A percentile compares a stretch with the other conserved stretches of the same genome.
Conservation (phyloP, 2,113 vertebrate genomes). For the Tetrax tetrax region DNA sequence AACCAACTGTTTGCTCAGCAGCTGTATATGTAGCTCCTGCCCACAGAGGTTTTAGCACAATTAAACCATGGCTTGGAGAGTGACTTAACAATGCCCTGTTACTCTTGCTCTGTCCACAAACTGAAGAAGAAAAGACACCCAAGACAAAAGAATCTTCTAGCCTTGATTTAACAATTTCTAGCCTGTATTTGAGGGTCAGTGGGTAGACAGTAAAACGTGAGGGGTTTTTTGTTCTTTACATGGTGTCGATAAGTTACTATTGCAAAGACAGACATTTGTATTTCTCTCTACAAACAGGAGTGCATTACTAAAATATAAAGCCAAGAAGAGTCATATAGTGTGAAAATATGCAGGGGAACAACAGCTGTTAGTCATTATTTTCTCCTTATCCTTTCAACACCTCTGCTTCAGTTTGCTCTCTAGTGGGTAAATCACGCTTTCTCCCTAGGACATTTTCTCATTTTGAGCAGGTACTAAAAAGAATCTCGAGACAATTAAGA, state of each 20-base stretch:
- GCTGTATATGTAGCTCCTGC: not conserved
- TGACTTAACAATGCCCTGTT: not conserved
- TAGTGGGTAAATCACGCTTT: constrained; percentile 59
- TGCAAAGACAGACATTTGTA: not conserved
- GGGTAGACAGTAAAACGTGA: not conserved
- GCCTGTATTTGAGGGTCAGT: not conserved
- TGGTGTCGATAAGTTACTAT: not conserved
- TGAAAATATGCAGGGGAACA: constrained; percentile 17
- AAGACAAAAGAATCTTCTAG: not conserved
- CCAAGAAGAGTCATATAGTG: not conserved
- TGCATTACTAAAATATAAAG: not conserved
- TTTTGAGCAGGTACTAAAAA: constrained; percentile 3
- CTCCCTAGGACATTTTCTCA: constrained; percentile 49
- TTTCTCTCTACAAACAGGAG: not conserved
- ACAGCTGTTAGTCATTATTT: constrained; percentile 65
- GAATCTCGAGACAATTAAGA: not conserved
- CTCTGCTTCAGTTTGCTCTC: constrained; percentile 56
- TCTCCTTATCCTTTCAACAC: constrained; percentile 58
- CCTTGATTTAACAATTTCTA: not conserved
- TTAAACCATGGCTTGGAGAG: not conserved
- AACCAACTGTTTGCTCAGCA: not conserved
- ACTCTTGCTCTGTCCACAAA: not conserved
- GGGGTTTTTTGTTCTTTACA: not conserved
- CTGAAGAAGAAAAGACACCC: not conserved
- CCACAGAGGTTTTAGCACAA: not conserved